Evolutionary conservation across 64 coral and sea anemone genomes (phyloP), one percentile per base, ranked within the genome.

Genomic region (Stylophora pistillata): DNA sequence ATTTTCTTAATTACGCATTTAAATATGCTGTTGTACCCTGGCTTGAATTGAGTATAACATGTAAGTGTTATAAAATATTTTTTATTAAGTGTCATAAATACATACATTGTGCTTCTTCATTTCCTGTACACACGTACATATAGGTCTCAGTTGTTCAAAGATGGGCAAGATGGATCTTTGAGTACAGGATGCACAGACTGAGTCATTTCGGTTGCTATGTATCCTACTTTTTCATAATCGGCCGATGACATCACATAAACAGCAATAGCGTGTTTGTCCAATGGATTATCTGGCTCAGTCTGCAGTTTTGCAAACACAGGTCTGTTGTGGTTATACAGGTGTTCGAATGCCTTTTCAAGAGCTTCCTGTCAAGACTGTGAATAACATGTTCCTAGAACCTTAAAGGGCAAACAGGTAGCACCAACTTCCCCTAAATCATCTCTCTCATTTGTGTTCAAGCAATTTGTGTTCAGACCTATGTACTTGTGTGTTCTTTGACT

Each of bases 141-240:
- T n/a, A n/a, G n/a, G n/a, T n/a, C n/a, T n/a, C n/a, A n/a, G n/a
- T n/a, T n/a, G n/a, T 58, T 15, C 56, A 10, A 23, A 75, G n/a
- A n/a, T n/a, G n/a, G n/a, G n/a, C n/a, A 31, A 29, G 29, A 34
- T 33, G 62, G 41, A 58, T 63, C 76, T 14, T 86, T 62, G 10
- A 91, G n/a, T 2, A 85, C 12, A 16, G 88, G 94, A 37, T 95
- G 94, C 1, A 95, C 14, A 56, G 73, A 87, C 33, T 56, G 56
- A 69, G 94, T 95, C 37, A 95, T 30, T 77, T 95, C 93, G 27
- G 57, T 76, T 72, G 94, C 86, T 77, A 94, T 89, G 34, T 94
- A 89, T 13, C 86, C 92, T 23, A 89, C 86, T 86, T 86, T 85
- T 13, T 71, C 37, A 77, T 77, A 94, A 55, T 65, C 21, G 5